Evolutionary conservation across 2,888 invertebrate species (phyloP).

Genomic region (Magallana nippona): DNA sequence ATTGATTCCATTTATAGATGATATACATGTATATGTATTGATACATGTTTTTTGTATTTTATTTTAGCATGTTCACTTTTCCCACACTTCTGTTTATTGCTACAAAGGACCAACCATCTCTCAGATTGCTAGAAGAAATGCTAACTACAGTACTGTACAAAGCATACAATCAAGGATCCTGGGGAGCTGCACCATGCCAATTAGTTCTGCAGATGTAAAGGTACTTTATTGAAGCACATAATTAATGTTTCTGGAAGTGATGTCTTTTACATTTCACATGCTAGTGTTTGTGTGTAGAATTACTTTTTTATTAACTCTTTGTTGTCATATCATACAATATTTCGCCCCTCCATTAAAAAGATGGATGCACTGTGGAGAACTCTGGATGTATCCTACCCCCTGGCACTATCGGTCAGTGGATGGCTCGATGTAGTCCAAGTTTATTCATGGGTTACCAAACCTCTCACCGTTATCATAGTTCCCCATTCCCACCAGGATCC

Average conservation of each 20-base stretch:
- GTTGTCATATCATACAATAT: background rate
- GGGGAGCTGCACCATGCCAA: background rate
- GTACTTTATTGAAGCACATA: background rate
- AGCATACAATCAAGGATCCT: background rate
- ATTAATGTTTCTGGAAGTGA: no score
- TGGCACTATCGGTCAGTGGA: constrained; percentile 66
- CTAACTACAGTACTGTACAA: background rate
- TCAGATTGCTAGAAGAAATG: background rate
- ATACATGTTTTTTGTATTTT: background rate
- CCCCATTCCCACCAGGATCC: constrained; percentile 99
- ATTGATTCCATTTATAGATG: background rate
- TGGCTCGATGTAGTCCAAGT: constrained; percentile 68
- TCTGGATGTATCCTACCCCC: constrained; percentile 65
- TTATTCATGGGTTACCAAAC: constrained; percentile 61
- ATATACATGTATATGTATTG: background rate
- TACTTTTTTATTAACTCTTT: background rate
- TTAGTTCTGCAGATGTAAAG: background rate
- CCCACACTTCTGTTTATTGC: background rate
- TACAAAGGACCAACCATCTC: background rate
- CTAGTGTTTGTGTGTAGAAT: no score
- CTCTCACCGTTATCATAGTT: constrained; percentile 93
- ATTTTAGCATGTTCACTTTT: background rate
- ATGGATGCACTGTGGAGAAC: constrained; percentile 64
- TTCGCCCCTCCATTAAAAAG: constrained; percentile 48
- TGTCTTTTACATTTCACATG: no score